A percentile compares a stretch with the other conserved stretches of the same genome.
Conservation (phyloP, 2,888 invertebrate genomes). For the Drosophila kambysellisi region DNA sequence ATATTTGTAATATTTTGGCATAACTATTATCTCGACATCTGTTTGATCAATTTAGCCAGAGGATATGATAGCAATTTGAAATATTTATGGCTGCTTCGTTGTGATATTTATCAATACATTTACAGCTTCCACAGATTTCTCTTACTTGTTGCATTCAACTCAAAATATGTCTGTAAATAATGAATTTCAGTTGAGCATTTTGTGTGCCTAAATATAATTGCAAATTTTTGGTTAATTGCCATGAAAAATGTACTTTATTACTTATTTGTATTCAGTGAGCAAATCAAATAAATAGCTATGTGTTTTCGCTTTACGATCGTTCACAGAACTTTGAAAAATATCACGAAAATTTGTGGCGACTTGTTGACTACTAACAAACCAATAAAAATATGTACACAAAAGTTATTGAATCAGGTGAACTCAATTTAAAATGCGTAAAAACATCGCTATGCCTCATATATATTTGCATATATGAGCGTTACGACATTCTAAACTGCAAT, state of each 20-base stretch:
- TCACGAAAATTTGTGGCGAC: conserved; percentile 23
- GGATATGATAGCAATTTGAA: background rate
- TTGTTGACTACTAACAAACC: background rate
- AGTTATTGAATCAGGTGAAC: conserved; percentile 43
- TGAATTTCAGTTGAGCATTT: conserved; percentile 4
- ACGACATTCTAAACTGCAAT: conserved; percentile 9
- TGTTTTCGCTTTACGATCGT: conserved; percentile 4
- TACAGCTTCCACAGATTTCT: background rate
- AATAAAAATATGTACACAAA: conserved; percentile 3
- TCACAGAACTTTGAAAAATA: conserved; percentile 30
- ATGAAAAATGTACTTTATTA: conserved; percentile 9
- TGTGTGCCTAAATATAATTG: conserved; percentile 5
- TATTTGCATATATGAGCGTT: conserved; percentile 4
- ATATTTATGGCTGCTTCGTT: conserved; percentile 1
- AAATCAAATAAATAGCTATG: conserved; percentile 1
- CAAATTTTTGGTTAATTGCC: conserved; percentile 21
- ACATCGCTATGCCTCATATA: conserved; percentile 8
- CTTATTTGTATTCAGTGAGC: conserved; percentile 2
- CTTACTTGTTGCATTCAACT: background rate
- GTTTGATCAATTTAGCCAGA: background rate
- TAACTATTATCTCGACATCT: background rate
- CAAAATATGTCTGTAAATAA: conserved; percentile 5
- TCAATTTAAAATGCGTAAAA: conserved; percentile 29
- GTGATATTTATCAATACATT: background rate
- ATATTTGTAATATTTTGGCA: background rate